Percentiles rank a stretch among this genome's conserved stretches.
phyloP scores from a whole-genome alignment of 64 coral and sea anemone genomes.

The Porites lutea region DNA sequence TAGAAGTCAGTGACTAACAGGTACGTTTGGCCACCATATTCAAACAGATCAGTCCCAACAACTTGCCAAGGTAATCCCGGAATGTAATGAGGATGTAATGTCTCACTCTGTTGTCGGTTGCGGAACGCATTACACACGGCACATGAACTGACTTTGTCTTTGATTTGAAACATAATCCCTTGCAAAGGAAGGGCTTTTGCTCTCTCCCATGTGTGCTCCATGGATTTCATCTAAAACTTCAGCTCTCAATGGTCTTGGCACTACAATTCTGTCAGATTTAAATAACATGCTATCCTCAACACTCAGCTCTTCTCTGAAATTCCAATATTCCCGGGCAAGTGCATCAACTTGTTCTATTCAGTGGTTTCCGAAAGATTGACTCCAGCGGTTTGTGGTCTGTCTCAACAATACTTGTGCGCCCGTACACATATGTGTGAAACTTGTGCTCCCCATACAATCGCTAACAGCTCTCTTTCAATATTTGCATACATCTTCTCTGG shows the following conservation, averaged over 20 bases:
- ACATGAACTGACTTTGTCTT: constrained; percentile 57
- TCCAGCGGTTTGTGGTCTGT: background rate
- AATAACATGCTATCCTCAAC: constrained; percentile 67
- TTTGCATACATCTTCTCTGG: too few species aligned
- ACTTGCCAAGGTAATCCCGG: constrained; percentile 54
- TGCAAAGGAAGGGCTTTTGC: constrained; percentile 30
- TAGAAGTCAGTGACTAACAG: constrained; percentile 66
- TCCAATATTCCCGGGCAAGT: constrained; percentile 70
- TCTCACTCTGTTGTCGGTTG: constrained; percentile 62
- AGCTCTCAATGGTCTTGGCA: too few species aligned
- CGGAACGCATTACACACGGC: constrained; percentile 27
- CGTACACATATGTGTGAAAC: background rate
- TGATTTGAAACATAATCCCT: constrained; percentile 69
- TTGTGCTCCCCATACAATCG: background rate
- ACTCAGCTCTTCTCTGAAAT: constrained; percentile 62
- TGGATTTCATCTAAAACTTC: constrained; percentile 18
- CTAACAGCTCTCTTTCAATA: too few species aligned
- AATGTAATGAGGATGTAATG: constrained; percentile 46
- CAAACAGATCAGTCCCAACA: constrained; percentile 60
- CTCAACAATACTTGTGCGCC: too few species aligned
- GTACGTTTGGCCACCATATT: constrained; percentile 50
- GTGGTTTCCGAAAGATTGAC: background rate
- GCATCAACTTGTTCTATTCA: constrained; percentile 47
- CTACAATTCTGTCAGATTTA: too few species aligned
- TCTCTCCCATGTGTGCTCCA: constrained; percentile 32